Evolutionary conservation across 1,140 invertebrate species (phyloP).

Genomic region (Ceratoteleas bidentatus): DNA sequence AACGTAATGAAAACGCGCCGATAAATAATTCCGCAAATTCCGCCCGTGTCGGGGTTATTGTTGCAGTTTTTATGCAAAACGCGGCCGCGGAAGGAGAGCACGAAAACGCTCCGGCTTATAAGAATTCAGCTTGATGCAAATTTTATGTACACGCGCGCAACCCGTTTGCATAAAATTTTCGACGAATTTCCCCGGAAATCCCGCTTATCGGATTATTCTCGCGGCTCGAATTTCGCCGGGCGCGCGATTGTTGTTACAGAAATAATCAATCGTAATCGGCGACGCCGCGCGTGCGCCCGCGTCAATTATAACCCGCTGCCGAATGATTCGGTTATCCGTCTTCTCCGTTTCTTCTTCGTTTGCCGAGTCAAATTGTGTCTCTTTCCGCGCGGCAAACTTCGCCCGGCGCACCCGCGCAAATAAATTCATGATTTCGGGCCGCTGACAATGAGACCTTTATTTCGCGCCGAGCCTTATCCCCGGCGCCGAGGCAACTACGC

Average conservation of each 20-base stretch:
- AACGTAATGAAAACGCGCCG: conserved; percentile 14
- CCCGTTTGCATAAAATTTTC: conserved; percentile 43
- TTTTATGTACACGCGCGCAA: conserved; percentile 35
- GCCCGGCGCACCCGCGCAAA: conserved; percentile 62
- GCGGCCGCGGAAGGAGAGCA: neutral
- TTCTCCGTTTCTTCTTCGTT: conserved; percentile 13
- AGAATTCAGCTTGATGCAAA: conserved; percentile 36
- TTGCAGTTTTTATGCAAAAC: conserved; percentile 15
- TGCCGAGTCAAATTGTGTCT: conserved; percentile 31
- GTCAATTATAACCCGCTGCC: conserved; percentile 45
- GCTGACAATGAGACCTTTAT: conserved; percentile 76
- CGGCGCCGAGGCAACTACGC: conserved; percentile 68
- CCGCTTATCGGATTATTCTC: conserved; percentile 6
- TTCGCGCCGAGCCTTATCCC: conserved; percentile 69
- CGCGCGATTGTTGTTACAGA: conserved; percentile 12
- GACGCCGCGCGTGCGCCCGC: neutral
- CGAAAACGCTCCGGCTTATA: conserved; percentile 13
- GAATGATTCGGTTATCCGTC: conserved; percentile 35
- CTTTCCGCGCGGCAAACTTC: conserved; percentile 36
- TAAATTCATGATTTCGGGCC: conserved; percentile 77
- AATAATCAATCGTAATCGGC: conserved; percentile 24
- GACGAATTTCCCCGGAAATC: conserved; percentile 24
- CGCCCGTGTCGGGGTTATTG: neutral
- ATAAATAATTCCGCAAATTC: conserved; percentile 30
- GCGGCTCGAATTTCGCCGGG: conserved; percentile 1